Percentiles rank a stretch among this genome's conserved stretches.
Conservation (phyloP, 1,140 invertebrate species). For the Microvelia longipes region DNA sequence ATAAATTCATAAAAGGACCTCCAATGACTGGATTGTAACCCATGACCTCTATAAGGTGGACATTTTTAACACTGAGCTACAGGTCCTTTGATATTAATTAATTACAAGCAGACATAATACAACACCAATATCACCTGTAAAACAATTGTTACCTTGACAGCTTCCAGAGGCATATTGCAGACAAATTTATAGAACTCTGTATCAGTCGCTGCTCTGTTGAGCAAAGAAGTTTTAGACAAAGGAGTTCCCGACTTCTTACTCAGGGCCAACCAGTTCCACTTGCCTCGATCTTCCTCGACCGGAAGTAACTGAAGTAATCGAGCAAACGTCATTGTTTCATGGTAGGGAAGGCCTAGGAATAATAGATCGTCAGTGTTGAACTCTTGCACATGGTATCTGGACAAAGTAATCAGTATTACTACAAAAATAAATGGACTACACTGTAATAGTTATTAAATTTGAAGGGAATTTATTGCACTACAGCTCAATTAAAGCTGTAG, state of each 20-base stretch:
- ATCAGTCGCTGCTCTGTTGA: slow-evolving; percentile 53
- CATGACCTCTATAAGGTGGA: too few relatives aligned
- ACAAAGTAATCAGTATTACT: too few relatives aligned
- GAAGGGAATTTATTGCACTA: too few relatives aligned
- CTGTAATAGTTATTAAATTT: too few relatives aligned
- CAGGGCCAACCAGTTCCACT: slow-evolving; percentile 59
- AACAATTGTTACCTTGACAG: slow-evolving; percentile 38
- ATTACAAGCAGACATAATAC: too few relatives aligned
- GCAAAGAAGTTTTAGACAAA: slow-evolving; percentile 49
- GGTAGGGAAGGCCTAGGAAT: slow-evolving; percentile 70
- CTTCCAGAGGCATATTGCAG: slow-evolving; percentile 45
- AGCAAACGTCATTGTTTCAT: slow-evolving; percentile 77
- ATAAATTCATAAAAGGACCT: too few relatives aligned
- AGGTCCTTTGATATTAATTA: too few relatives aligned
- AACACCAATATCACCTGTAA: too few relatives aligned
- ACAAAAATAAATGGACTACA: too few relatives aligned
- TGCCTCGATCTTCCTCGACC: slow-evolving; percentile 40
- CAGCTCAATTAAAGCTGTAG: too few relatives aligned
- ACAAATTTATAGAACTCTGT: slow-evolving; percentile 54
- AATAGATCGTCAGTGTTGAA: slow-evolving; percentile 72
- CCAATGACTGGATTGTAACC: too few relatives aligned
- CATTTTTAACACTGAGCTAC: too few relatives aligned
- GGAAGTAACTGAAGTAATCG: slow-evolving; percentile 60
- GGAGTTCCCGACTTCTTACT: slow-evolving; percentile 57
- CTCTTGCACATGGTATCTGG: slow-evolving; percentile 68